phyloP scores from a whole-genome alignment of 2,888 invertebrate genomes.

The Caenorhabditis japonica region DNA sequence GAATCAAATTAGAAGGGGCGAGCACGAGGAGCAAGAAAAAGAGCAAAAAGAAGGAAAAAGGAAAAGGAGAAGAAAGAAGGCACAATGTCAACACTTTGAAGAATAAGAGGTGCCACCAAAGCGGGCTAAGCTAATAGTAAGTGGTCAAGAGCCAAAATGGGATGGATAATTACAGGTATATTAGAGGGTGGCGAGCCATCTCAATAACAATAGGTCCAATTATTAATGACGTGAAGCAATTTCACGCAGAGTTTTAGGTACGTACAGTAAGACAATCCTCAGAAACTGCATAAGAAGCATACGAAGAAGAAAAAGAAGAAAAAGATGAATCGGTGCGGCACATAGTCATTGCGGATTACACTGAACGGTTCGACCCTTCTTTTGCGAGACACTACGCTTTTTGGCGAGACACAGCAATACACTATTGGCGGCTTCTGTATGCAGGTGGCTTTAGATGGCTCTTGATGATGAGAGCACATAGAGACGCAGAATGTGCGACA shows the following conservation, averaged over 20 bases:
- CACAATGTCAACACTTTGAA: slow-evolving; percentile 30
- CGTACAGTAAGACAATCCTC: too few relatives aligned
- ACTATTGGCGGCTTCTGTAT: slow-evolving; percentile 44
- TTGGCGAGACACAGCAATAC: slow-evolving; percentile 25
- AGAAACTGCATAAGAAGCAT: too few relatives aligned
- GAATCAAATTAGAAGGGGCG: slow-evolving; percentile 47
- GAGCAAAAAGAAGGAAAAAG: neutral
- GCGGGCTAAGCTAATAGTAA: slow-evolving; percentile 28
- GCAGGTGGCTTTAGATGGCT: slow-evolving; percentile 53
- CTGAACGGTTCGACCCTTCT: slow-evolving; percentile 27
- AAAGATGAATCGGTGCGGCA: slow-evolving; percentile 25
- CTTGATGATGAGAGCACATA: slow-evolving; percentile 49
- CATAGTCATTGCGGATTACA: slow-evolving; percentile 31
- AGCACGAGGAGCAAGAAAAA: slow-evolving; percentile 22
- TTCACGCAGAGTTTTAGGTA: too few relatives aligned
- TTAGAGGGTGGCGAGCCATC: slow-evolving; percentile 13
- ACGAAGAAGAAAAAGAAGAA: slow-evolving; percentile 2
- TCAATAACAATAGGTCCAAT: slow-evolving; percentile 20
- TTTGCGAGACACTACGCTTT: slow-evolving; percentile 6
- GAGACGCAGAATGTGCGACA: slow-evolving; percentile 9
- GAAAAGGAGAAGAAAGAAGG: neutral
- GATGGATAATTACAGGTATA: slow-evolving; percentile 39
- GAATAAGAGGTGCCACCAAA: neutral
- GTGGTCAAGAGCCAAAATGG: slow-evolving; percentile 15
- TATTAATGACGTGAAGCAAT: neutral